These are phyloP conservation scores for Spisula solida DNA, from an alignment of 2,888 invertebrate species.

Conservation along the genomic window DNA sequence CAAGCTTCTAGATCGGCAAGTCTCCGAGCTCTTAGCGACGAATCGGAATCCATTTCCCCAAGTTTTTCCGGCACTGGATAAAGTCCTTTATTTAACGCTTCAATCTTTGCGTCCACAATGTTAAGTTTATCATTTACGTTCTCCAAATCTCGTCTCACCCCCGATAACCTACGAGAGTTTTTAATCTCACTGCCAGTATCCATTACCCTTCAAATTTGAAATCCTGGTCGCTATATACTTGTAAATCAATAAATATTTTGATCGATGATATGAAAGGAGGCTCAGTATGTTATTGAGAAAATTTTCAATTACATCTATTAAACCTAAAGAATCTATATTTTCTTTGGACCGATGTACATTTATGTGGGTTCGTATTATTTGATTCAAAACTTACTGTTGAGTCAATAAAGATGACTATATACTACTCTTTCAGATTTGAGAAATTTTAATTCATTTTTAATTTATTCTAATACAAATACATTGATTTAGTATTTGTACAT, in stretches of 20 bases:
- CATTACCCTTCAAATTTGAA: conserved; percentile 28
- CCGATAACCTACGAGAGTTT: conserved; percentile 37
- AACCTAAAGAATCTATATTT: background rate
- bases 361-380: background rate
- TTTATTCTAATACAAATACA: background rate
- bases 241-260: conserved; percentile 42
- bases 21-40: conserved; percentile 34
- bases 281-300: conserved; percentile 21
- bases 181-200: conserved; percentile 29
- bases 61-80: conserved; percentile 39
- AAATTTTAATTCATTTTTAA: background rate
- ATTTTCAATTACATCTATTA: background rate
- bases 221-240: background rate
- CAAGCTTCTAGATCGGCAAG: conserved; percentile 48
- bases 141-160: conserved; percentile 52
- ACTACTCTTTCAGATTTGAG: background rate
- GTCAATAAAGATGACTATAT: background rate
- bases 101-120: conserved; percentile 48
- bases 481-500: background rate
- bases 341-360: conserved; percentile 14
- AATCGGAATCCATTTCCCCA: conserved; percentile 38
- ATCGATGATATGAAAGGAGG: conserved; percentile 24
- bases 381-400: background rate
- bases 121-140: conserved; percentile 48
- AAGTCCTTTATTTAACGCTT: conserved; percentile 30